Conservation (phyloP, 1,140 invertebrate genomes). For the Megalonaias nervosa region DNA sequence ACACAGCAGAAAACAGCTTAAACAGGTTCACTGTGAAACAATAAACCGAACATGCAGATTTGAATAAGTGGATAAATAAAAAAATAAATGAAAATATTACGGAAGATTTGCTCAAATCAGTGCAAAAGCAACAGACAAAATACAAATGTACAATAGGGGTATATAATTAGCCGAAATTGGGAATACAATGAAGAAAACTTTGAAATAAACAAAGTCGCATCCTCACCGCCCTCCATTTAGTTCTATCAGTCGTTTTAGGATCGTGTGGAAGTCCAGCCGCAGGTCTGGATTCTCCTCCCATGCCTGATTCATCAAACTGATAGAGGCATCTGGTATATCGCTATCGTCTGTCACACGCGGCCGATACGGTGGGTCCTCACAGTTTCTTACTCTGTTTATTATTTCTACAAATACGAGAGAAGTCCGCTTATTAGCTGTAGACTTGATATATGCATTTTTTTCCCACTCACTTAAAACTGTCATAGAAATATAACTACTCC, state of each 20-base stretch:
- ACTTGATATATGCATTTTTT: too few species aligned
- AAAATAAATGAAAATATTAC: too few species aligned
- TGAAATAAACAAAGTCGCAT: too few species aligned
- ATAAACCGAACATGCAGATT: too few species aligned
- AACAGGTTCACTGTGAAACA: too few species aligned
- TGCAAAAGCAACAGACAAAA: not conserved
- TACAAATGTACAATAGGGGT: not conserved
- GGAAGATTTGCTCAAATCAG: too few species aligned
- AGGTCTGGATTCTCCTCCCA: conserved; percentile 56
- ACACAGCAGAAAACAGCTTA: too few species aligned
- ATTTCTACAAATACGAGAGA: conserved; percentile 45
- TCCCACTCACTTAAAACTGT: too few species aligned
- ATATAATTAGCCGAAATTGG: not conserved
- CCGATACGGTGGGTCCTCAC: conserved; percentile 47
- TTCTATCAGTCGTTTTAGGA: conserved; percentile 55
- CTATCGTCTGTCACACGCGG: conserved; percentile 47
- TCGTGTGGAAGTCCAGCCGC: conserved; percentile 51
- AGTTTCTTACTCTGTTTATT: conserved; percentile 46
- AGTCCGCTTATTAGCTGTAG: not conserved
- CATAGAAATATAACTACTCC: too few species aligned
- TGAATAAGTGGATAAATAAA: too few species aligned
- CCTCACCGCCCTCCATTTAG: conserved; percentile 59
- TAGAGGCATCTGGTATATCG: conserved; percentile 45
- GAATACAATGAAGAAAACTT: too few species aligned
- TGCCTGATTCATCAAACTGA: conserved; percentile 51